A percentile compares a stretch with the other conserved stretches of the same genome.
phyloP scores from a whole-genome alignment of 1,140 invertebrate genomes.

The Drosophila arizonae region DNA sequence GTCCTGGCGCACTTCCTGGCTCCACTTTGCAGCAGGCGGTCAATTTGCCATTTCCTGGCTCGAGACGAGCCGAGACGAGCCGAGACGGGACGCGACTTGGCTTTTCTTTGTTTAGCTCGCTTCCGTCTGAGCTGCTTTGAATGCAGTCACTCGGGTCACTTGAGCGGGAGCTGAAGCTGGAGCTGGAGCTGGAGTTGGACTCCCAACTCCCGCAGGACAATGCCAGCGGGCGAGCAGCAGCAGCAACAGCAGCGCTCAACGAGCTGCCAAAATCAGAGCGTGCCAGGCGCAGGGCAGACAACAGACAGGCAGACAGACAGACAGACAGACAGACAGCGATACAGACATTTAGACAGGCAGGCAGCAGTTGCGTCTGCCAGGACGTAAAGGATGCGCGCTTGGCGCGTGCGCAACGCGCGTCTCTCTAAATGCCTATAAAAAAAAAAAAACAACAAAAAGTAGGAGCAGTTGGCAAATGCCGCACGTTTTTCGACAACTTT shows the following conservation, averaged over 20 bases:
- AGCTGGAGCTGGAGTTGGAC: neutral
- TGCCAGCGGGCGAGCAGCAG: constrained; percentile 19
- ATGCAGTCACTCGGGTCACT: constrained; percentile 43
- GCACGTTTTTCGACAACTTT: constrained; percentile 75
- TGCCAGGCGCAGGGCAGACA: constrained; percentile 24
- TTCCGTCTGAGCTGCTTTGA: constrained; percentile 50
- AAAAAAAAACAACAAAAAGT: too few species aligned
- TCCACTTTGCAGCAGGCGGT: constrained; percentile 69
- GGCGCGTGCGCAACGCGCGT: constrained; percentile 48
- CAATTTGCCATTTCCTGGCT: constrained; percentile 76
- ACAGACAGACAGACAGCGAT: neutral
- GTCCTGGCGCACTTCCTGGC: constrained; percentile 53
- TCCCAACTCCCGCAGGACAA: constrained; percentile 31
- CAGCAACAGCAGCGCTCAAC: constrained; percentile 7
- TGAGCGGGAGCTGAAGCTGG: constrained; percentile 15
- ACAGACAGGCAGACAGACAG: constrained; percentile 6
- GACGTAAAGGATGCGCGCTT: constrained; percentile 20
- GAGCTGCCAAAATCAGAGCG: constrained; percentile 51
- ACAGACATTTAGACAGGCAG: constrained; percentile 2
- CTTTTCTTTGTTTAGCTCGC: constrained; percentile 25
- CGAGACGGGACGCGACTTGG: constrained; percentile 14
- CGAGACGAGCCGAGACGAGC: neutral
- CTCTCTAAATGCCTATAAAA: neutral
- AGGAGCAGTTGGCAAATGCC: constrained; percentile 53
- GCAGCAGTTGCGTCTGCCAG: constrained; percentile 1